These are phyloP conservation scores for Sebastes itinus DNA, from an alignment of 2,797 vertebrate genomes.

Conservation along the genomic window DNA sequence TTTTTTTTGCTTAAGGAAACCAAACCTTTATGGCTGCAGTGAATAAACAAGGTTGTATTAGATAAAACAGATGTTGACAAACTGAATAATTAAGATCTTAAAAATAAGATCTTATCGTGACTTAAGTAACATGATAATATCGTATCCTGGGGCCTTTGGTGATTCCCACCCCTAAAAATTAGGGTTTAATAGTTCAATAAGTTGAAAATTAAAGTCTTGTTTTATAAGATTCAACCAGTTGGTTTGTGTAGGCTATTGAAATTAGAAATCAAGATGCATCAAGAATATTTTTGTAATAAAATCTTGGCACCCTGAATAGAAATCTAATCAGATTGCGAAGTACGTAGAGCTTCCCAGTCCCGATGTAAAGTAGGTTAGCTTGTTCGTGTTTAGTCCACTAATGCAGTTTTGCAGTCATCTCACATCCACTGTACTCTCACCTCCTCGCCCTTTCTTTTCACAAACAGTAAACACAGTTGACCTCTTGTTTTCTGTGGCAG, in stretches of 20 bases:
- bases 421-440: neutral
- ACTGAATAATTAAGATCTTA: no score
- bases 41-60: no score
- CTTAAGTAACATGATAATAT: no score
- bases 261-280: neutral
- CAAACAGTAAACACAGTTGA: constrained; percentile 2
- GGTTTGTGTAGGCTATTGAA: neutral
- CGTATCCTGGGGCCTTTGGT: no score
- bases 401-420: neutral
- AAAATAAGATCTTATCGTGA: no score
- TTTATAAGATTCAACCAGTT: neutral
- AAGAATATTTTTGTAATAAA: neutral
- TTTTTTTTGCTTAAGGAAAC: no score
- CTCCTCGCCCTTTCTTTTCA: neutral
- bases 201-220: neutral
- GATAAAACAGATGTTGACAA: no score
- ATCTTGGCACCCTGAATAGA: neutral
- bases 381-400: neutral
- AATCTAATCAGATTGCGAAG: neutral
- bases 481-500: neutral
- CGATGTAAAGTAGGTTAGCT: neutral
- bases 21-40: no score
- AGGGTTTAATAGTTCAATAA: neutral
- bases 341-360: neutral
- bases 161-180: no score